These are phyloP conservation scores for Lasioglossum calceatum DNA, from an alignment of 2,888 invertebrate genomes.

Conservation along the genomic window DNA sequence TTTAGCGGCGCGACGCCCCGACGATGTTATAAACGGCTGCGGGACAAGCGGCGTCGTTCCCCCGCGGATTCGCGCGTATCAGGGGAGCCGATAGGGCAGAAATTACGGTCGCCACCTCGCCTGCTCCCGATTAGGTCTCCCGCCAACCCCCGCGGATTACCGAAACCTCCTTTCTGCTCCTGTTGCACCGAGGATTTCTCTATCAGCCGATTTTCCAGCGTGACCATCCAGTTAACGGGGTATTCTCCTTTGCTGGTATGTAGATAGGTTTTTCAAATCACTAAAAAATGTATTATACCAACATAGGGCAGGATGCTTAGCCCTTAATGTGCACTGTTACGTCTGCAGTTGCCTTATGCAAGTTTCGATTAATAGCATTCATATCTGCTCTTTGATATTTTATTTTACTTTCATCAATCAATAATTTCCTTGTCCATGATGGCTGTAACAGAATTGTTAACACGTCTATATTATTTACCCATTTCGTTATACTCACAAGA, in stretches of 20 bases:
- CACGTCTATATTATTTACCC: too few relatives aligned
- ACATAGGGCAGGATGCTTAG: background rate
- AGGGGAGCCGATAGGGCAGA: slow-evolving; percentile 17
- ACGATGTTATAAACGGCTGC: slow-evolving; percentile 41
- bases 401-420: too few relatives aligned
- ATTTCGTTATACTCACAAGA: too few relatives aligned
- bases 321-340: too few relatives aligned
- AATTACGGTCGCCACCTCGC: slow-evolving; percentile 38
- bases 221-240: background rate
- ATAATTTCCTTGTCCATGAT: background rate
- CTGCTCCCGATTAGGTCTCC: background rate
- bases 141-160: background rate
- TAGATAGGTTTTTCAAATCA: background rate
- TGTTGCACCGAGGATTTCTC: background rate
- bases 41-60: slow-evolving; percentile 41
- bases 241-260: background rate
- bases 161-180: background rate
- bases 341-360: too few relatives aligned
- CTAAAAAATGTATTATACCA: background rate
- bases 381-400: too few relatives aligned
- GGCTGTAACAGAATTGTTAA: too few relatives aligned
- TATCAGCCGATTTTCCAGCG: background rate
- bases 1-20: slow-evolving; percentile 46
- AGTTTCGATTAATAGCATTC: too few relatives aligned
- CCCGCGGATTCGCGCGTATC: slow-evolving; percentile 41